Base-by-base conservation (phyloP, 2,113 vertebrate genomes). In the Aramus guarauna region DNA sequence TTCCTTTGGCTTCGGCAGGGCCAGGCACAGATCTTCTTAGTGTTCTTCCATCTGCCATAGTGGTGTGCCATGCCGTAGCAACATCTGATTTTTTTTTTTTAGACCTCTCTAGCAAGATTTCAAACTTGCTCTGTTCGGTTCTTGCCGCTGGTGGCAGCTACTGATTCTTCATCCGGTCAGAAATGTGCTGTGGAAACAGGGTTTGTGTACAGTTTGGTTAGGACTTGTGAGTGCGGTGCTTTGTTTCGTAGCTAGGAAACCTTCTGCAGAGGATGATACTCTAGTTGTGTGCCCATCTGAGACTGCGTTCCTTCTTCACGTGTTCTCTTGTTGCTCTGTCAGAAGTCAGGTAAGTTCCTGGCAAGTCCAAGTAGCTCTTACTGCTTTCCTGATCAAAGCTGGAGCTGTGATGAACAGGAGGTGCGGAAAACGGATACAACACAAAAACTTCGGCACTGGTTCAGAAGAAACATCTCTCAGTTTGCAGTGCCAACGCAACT, bases 361-460 rank as follows among this genome's bases (percentile, higher is more conserved):
- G 43, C 4, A 2, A 3, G 26, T 12, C 53, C 5, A 9, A 37
- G 13, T 5, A 15, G 81, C 37, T 64, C 56, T 39, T 26, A 9
- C 21, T 0, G 0, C 63, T 26, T 8, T 37, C 36, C 48, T 30
- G 30, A 6, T 16, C 43, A 19, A 32, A 75, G 8, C 34, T 14
- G 5, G 55, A 39, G 50, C 75, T 30, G 32, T 12, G 30, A 5
- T 23, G 50, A 52, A 4, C 50, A 4, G 39, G 37, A 41, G 59
- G 34, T 6, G 19, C 37, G 32, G 82, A 34, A 81, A 73, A 48
- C 1, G 0, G 48, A 9, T 36, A 17, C 30, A 24, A 27, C 50
- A 3, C 12, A 2, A 32, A 18, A 11, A 6, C n/a, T 32, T 0
- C 4, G 45, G 45, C 15, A 4, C 9, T 24, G 37, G 15, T 58